These are phyloP conservation scores for Atrichornis clamosus DNA, from an alignment of 2,113 vertebrate genomes.

Conservation along the genomic window DNA sequence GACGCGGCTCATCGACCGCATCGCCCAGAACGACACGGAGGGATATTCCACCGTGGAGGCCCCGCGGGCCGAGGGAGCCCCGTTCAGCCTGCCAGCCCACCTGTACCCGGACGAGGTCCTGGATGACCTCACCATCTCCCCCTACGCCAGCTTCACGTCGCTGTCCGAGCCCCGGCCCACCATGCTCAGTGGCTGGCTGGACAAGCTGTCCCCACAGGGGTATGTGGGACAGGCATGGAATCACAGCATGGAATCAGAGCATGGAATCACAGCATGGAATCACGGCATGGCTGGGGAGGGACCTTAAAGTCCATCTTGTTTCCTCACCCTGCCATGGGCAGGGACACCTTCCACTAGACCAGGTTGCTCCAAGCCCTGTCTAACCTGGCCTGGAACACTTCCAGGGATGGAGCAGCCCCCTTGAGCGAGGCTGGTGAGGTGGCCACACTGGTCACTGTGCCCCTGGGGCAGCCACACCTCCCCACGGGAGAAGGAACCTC, in stretches of 20 bases:
- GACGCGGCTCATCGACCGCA: slow-evolving; percentile 58
- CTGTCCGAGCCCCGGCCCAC: slow-evolving; percentile 77
- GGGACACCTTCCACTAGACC: not conserved
- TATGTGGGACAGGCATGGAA: slow-evolving; percentile 7
- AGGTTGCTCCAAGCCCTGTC: not conserved
- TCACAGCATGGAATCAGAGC: not conserved
- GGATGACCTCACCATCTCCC: slow-evolving; percentile 92
- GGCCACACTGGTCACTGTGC: not conserved
- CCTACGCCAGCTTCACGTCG: slow-evolving; percentile 92
- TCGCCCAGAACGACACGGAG: slow-evolving; percentile 67
- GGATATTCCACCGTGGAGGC: slow-evolving; percentile 86
- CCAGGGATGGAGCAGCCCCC: not conserved
- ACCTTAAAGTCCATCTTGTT: not conserved
- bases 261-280: accelerated
- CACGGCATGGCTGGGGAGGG: not conserved
- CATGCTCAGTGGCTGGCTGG: slow-evolving; percentile 90
- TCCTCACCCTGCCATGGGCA: not conserved
- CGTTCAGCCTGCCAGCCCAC: slow-evolving; percentile 69
- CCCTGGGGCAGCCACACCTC: not conserved
- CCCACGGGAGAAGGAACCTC: not conserved
- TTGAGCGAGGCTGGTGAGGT: not conserved
- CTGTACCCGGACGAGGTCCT: slow-evolving; percentile 72
- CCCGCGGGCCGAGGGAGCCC: not conserved
- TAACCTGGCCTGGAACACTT: not conserved
- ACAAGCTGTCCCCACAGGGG: slow-evolving; percentile 98